Evolutionary conservation across 2,888 invertebrate species (phyloP).

Genomic region (Stomorhina lunata): DNA sequence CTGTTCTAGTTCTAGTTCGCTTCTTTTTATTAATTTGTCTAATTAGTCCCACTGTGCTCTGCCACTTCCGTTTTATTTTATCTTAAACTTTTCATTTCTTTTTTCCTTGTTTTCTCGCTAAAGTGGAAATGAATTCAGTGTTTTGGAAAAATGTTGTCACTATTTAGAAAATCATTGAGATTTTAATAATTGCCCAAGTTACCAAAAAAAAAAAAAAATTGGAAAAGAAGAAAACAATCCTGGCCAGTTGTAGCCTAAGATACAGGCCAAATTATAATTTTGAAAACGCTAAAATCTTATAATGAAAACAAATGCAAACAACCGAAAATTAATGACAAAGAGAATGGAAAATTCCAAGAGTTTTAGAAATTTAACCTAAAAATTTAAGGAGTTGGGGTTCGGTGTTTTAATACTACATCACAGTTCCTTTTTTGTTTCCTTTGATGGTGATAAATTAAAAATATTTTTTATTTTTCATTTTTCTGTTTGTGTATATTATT

Average conservation of each 20-base stretch:
- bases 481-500: constrained; percentile 41
- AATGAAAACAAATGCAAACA: constrained; percentile 50
- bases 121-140: constrained; percentile 27
- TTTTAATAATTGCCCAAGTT: constrained; percentile 61
- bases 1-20: too few relatives aligned
- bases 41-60: too few relatives aligned
- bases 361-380: too few relatives aligned
- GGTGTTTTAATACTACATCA: neutral
- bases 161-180: constrained; percentile 62
- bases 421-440: constrained; percentile 26
- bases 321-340: constrained; percentile 50
- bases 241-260: neutral
- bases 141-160: constrained; percentile 63
- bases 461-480: constrained; percentile 53
- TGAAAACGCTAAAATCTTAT: neutral
- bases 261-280: neutral
- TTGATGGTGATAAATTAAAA: constrained; percentile 64
- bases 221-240: neutral
- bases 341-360: constrained; percentile 1
- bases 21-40: too few relatives aligned
- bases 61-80: neutral
- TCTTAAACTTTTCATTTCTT: neutral
- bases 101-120: neutral
- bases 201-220: neutral
- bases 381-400: neutral